These are phyloP conservation scores for Corythaeola cristata DNA, from an alignment of 2,113 vertebrate genomes.

Conservation along the genomic window DNA sequence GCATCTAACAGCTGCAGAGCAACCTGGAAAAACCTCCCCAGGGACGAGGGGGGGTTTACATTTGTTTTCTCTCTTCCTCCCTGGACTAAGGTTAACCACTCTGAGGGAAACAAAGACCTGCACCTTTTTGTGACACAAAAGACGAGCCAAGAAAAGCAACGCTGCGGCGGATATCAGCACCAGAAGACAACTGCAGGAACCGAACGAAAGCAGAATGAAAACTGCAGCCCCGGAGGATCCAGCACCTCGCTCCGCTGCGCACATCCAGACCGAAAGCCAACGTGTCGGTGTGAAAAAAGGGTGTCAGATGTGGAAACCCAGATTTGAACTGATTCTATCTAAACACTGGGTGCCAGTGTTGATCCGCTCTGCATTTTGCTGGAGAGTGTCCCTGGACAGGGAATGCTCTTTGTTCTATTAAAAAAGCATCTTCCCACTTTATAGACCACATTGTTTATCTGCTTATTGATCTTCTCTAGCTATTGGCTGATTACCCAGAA, in stretches of 20 bases:
- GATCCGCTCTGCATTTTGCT: background rate
- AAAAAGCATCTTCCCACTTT: slow-evolving; percentile 17
- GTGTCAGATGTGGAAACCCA: background rate
- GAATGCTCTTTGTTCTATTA: background rate
- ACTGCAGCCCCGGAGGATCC: background rate
- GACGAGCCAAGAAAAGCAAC: background rate
- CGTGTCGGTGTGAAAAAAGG: background rate
- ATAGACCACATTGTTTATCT: background rate
- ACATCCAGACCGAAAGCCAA: fast-evolving
- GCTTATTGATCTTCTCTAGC: background rate
- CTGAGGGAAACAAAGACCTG: background rate
- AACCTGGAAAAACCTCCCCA: background rate
- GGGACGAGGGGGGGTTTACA: background rate
- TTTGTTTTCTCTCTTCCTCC: background rate
- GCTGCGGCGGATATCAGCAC: background rate
- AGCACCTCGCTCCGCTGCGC: fast-evolving
- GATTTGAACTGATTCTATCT: background rate
- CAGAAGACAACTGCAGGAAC: background rate
- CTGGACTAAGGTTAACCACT: background rate
- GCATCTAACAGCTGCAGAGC: slow-evolving; percentile 23
- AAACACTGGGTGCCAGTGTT: slow-evolving; percentile 70
- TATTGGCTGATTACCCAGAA: background rate
- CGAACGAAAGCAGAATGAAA: background rate
- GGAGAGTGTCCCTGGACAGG: background rate
- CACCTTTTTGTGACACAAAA: background rate